Conservation (phyloP, 2,797 vertebrate genomes). For the Acanthiza pusilla region DNA sequence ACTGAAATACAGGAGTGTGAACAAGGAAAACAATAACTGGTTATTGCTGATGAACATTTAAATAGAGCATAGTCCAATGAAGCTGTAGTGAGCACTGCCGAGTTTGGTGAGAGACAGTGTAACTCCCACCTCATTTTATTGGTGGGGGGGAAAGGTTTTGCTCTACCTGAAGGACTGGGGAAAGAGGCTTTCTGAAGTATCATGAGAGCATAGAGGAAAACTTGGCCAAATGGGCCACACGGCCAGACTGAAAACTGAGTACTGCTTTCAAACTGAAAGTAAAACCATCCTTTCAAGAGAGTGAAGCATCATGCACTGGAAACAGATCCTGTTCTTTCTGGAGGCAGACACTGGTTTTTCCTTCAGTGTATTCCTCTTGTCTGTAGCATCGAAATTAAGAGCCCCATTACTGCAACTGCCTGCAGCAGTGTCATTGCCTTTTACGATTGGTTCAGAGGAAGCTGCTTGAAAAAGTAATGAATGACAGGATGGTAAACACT, state of each 20-base stretch:
- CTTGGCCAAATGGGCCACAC: neutral
- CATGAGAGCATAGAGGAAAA: neutral
- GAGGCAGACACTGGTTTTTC: neutral
- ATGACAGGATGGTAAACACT: conserved; percentile 11
- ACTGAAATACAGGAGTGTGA: neutral
- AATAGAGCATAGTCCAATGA: neutral
- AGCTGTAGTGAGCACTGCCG: neutral
- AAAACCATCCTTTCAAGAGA: neutral
- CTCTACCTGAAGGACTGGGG: neutral
- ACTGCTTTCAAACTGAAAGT: neutral
- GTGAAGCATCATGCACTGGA: neutral
- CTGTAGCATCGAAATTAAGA: neutral
- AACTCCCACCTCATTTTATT: neutral
- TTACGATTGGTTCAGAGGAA: neutral
- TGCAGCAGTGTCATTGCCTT: neutral
- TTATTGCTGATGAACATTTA: neutral
- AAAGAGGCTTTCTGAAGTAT: neutral
- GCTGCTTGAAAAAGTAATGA: neutral
- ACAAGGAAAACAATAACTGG: neutral
- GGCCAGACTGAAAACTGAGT: neutral
- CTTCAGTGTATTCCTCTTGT: neutral
- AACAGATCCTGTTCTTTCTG: neutral
- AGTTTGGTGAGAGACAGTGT: neutral
- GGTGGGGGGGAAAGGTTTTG: neutral
- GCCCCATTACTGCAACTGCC: neutral